Percentiles rank a stretch among this genome's conserved stretches.
Conservation (phyloP, 2,888 invertebrate species). For the Bimastos eiseni region DNA sequence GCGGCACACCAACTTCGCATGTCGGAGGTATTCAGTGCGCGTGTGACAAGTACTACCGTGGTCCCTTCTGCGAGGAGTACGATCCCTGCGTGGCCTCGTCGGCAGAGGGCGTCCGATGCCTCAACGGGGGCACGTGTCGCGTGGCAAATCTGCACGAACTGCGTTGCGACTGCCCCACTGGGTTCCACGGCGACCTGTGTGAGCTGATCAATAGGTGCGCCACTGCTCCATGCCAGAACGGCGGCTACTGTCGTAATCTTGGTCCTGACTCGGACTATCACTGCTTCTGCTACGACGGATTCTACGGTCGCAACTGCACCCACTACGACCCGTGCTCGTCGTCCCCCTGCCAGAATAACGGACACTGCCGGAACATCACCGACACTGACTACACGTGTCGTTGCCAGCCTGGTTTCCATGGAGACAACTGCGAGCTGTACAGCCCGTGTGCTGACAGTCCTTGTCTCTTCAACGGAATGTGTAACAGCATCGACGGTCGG, state of each 20-base stretch:
- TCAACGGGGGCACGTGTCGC: conserved; percentile 49
- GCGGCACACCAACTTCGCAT: conserved; percentile 34
- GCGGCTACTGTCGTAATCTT: conserved; percentile 46
- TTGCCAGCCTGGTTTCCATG: conserved; percentile 44
- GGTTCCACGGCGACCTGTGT: conserved; percentile 51
- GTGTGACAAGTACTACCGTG: conserved; percentile 34
- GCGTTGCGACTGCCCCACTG: conserved; percentile 49
- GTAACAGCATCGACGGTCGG: conserved; percentile 45
- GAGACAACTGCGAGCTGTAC: conserved; percentile 42
- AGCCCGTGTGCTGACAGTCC: conserved; percentile 42
- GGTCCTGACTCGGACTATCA: conserved; percentile 35
- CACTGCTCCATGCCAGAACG: conserved; percentile 48
- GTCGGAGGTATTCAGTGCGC: conserved; percentile 24
- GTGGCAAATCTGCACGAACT: conserved; percentile 26
- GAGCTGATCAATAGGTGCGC: conserved; percentile 50
- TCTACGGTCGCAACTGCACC: conserved; percentile 49
- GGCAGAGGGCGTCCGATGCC: conserved; percentile 43
- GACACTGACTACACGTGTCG: conserved; percentile 43
- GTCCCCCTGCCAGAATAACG: conserved; percentile 53
- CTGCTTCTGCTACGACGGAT: conserved; percentile 52
- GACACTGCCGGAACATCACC: conserved; percentile 49
- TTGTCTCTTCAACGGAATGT: conserved; percentile 44
- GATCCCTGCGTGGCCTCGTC: conserved; percentile 34
- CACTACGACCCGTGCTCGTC: conserved; percentile 47
- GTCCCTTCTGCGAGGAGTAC: conserved; percentile 31